phyloP scores from a whole-genome alignment of 2,888 invertebrate species.

The Melipona beecheii region DNA sequence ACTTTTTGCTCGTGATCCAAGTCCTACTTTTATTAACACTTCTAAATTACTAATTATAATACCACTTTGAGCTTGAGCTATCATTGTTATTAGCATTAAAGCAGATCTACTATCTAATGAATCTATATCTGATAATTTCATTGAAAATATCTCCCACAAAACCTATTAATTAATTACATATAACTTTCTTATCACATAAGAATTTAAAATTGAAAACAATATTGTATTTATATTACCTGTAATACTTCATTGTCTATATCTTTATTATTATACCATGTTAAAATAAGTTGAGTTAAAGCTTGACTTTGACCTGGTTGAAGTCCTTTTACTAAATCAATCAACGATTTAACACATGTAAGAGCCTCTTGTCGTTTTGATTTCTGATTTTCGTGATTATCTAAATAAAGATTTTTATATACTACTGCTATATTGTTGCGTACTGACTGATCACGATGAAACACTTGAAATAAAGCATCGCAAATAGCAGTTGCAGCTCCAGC shows the following conservation, averaged over 20 bases:
- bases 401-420: constrained; percentile 79
- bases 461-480: constrained; percentile 79
- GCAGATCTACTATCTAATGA: constrained; percentile 90
- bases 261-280: constrained; percentile 74
- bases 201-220: neutral
- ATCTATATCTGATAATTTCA: constrained; percentile 89
- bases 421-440: constrained; percentile 78
- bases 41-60: constrained; percentile 89
- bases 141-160: constrained; percentile 93
- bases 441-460: constrained; percentile 79
- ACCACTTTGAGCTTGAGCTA: constrained; percentile 87
- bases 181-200: neutral
- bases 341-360: constrained; percentile 70
- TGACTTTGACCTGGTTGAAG: constrained; percentile 78
- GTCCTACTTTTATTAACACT: constrained; percentile 90
- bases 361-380: constrained; percentile 74
- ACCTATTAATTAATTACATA: constrained; percentile 85
- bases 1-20: constrained; percentile 85
- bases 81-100: constrained; percentile 92
- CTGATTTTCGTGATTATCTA: constrained; percentile 64
- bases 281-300: constrained; percentile 75
- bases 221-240: constrained; percentile 67
- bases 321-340: constrained; percentile 76
- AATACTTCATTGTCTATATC: constrained; percentile 75
- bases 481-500: constrained; percentile 88